A percentile compares a stretch with the other conserved stretches of the same genome.
These are phyloP conservation scores for Rhinogobio ventralis DNA, from an alignment of 2,797 vertebrate species.

Conservation along the genomic window DNA sequence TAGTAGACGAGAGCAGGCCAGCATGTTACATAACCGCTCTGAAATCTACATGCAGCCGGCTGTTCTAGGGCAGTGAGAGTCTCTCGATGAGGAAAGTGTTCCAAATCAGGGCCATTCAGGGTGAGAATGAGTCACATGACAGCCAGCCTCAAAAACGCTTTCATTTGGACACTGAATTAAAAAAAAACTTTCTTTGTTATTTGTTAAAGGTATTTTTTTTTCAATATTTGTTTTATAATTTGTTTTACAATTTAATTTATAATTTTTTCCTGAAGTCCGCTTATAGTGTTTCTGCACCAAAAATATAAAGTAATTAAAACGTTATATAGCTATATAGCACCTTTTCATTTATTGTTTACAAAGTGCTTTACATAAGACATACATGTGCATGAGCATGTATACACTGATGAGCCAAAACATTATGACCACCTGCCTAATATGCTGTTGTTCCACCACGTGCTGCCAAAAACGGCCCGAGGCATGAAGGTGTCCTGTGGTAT, in stretches of 20 bases:
- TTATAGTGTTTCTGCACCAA: background rate
- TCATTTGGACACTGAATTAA: background rate
- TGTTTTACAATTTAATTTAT: background rate
- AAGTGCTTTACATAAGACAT: background rate
- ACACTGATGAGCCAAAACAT: background rate
- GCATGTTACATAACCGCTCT: conserved; percentile 7
- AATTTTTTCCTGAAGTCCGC: too few relatives aligned
- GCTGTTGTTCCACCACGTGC: too few relatives aligned
- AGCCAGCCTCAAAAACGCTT: background rate
- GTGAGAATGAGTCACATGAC: conserved; percentile 16
- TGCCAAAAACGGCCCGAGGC: too few relatives aligned
- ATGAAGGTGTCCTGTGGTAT: too few relatives aligned
- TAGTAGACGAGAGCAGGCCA: conserved; percentile 2
- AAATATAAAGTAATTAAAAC: background rate
- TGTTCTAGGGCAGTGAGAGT: conserved; percentile 3
- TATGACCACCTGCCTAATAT: too few relatives aligned
- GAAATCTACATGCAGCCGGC: conserved; percentile 7
- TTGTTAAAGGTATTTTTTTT: background rate
- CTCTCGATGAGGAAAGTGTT: background rate
- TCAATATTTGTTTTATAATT: background rate
- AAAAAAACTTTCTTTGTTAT: too few relatives aligned
- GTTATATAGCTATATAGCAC: background rate
- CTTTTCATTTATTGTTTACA: background rate
- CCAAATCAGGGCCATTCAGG: conserved; percentile 15
- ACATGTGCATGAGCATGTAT: background rate